phyloP scores from a whole-genome alignment of 2,888 invertebrate species.

The Drosophila antonietae region DNA sequence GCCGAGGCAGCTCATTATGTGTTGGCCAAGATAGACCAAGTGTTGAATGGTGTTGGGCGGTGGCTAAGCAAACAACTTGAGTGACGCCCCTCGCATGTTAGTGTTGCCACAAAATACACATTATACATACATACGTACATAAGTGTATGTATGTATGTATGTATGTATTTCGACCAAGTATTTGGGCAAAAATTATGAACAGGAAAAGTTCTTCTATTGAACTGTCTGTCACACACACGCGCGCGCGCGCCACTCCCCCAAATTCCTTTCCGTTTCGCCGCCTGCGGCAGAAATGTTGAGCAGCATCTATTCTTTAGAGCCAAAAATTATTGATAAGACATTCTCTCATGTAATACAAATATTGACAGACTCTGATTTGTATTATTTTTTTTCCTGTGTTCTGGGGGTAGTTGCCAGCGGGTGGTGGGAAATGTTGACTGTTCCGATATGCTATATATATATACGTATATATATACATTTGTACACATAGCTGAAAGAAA shows the following conservation, averaged over 20 bases:
- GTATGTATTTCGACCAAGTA: conserved; percentile 6
- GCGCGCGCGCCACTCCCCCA: conserved; percentile 42
- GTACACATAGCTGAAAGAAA: conserved; percentile 36
- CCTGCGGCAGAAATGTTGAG: conserved; percentile 34
- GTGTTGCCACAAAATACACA: conserved; percentile 16
- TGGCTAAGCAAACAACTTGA: conserved; percentile 50
- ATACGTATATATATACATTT: not conserved
- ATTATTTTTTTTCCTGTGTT: not conserved
- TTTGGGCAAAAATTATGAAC: conserved; percentile 43
- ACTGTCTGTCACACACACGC: conserved; percentile 71
- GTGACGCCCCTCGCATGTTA: conserved; percentile 44
- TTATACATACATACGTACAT: not conserved
- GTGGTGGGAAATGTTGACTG: conserved; percentile 25
- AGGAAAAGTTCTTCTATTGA: conserved; percentile 51
- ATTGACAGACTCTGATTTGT: conserved; percentile 74
- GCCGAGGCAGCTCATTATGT: conserved; percentile 53
- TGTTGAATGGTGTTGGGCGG: conserved; percentile 33
- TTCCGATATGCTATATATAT: conserved; percentile 9
- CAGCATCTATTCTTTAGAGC: conserved; percentile 55
- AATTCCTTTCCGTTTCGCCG: conserved; percentile 27
- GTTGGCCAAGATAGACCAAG: conserved; percentile 29
- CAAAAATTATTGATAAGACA: conserved; percentile 77
- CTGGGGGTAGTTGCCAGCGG: conserved; percentile 8
- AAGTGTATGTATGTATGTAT: not conserved
- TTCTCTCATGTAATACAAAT: conserved; percentile 71